Percentiles rank a stretch among this genome's conserved stretches.
phyloP scores from a whole-genome alignment of 2,888 invertebrate genomes.

The Drosophila limbata region DNA sequence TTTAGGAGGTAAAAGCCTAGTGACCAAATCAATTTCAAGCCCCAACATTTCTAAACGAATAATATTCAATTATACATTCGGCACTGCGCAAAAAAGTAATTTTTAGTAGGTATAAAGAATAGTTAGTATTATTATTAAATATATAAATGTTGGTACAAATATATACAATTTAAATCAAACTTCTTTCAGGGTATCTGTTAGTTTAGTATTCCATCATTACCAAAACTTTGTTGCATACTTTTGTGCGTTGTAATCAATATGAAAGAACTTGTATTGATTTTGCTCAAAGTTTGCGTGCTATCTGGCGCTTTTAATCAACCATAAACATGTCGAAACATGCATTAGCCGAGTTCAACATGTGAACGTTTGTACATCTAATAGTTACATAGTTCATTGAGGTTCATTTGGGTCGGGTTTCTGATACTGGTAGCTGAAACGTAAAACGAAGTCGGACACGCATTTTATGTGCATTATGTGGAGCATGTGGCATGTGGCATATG shows the following conservation, averaged over 20 bases:
- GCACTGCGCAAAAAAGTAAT: too few species aligned
- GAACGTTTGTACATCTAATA: neutral
- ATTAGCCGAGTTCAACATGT: conserved; percentile 43
- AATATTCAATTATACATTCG: too few species aligned
- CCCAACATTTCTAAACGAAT: too few species aligned
- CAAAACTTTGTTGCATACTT: conserved; percentile 44
- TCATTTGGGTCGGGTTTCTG: conserved; percentile 20
- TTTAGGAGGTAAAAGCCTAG: too few species aligned
- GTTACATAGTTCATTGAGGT: conserved; percentile 34
- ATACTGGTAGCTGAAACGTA: conserved; percentile 12
- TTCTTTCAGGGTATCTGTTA: neutral
- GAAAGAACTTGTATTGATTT: conserved; percentile 43
- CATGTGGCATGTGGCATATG: conserved; percentile 36
- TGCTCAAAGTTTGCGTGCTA: conserved; percentile 64
- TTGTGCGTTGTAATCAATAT: conserved; percentile 42
- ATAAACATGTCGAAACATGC: conserved; percentile 67
- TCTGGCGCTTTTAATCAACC: conserved; percentile 71
- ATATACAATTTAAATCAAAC: neutral
- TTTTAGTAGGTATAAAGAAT: too few species aligned
- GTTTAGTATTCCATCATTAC: neutral
- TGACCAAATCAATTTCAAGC: too few species aligned
- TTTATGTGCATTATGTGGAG: conserved; percentile 21
- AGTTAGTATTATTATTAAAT: neutral
- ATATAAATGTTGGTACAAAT: neutral
- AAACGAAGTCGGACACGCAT: conserved; percentile 58